A percentile compares a stretch with the other conserved stretches of the same genome.
These are phyloP conservation scores for Argopecten irradians DNA, from an alignment of 1,140 invertebrate genomes.

Conservation along the genomic window DNA sequence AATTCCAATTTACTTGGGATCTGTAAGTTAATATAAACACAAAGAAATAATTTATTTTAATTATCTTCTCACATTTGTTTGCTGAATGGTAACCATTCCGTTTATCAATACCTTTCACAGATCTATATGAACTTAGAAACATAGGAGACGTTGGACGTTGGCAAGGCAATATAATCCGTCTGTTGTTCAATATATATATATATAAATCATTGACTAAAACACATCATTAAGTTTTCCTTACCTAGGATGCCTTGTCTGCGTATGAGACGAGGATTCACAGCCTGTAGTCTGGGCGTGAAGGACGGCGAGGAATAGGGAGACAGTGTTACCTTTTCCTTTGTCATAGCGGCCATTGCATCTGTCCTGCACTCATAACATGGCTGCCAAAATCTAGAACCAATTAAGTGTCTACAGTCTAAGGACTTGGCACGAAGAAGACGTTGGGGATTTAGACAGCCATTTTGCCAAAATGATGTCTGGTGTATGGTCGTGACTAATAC, in stretches of 20 bases:
- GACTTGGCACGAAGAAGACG: not conserved
- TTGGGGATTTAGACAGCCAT: conserved; percentile 7
- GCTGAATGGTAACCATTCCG: no score
- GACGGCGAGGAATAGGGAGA: not conserved
- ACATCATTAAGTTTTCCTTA: not conserved
- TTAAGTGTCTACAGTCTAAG: not conserved
- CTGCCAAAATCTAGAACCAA: not conserved
- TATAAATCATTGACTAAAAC: no score
- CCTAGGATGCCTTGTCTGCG: not conserved
- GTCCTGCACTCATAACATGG: not conserved
- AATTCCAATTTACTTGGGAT: no score
- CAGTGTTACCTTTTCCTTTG: not conserved
- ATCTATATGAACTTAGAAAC: no score
- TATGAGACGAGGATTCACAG: not conserved
- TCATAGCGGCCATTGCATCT: not conserved
- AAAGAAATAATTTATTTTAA: no score
- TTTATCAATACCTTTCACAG: no score
- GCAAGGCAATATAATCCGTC: no score
- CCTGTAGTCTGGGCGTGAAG: not conserved
- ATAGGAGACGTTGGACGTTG: no score
- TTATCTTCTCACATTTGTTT: no score
- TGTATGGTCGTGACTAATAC: not conserved
- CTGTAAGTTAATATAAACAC: no score
- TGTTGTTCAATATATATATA: no score
- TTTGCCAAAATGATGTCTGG: not conserved